These are phyloP conservation scores for Microdon myrmicae DNA, from an alignment of 2,888 invertebrate genomes.

Conservation along the genomic window DNA sequence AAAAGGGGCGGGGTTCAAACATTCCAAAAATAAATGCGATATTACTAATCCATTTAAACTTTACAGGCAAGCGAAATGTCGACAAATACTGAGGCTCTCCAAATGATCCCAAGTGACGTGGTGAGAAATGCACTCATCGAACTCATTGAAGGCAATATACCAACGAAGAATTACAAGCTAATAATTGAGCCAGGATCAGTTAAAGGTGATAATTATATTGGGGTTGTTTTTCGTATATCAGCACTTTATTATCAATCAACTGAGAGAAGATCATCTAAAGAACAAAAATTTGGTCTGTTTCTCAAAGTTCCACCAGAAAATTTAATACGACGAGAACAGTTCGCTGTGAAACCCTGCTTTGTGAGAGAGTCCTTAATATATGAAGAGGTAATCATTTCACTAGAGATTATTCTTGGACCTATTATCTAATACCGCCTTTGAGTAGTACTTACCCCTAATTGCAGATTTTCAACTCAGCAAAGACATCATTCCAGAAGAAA, in stretches of 20 bases:
- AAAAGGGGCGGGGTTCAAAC: too few relatives aligned
- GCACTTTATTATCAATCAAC: background rate
- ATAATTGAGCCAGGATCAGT: conserved; percentile 55
- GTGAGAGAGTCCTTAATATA: conserved; percentile 60
- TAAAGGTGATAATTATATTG: conserved; percentile 63
- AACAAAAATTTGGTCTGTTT: conserved; percentile 53
- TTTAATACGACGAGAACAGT: conserved; percentile 58
- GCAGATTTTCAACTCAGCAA: conserved; percentile 57
- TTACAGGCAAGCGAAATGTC: conserved; percentile 7
- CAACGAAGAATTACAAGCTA: conserved; percentile 45
- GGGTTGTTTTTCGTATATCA: conserved; percentile 58
- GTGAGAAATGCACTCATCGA: conserved; percentile 55
- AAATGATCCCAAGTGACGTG: conserved; percentile 53
- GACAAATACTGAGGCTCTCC: conserved; percentile 17
- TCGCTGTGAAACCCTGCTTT: conserved; percentile 60
- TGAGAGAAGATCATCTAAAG: background rate
- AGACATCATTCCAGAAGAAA: conserved; percentile 39
- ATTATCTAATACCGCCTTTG: conserved; percentile 1
- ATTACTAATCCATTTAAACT: too few relatives aligned
- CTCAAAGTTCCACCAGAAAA: conserved; percentile 62
- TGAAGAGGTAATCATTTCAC: conserved; percentile 53
- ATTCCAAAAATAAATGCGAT: too few relatives aligned
- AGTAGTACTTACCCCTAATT: conserved; percentile 57
- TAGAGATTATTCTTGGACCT: background rate
- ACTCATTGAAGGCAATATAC: conserved; percentile 53